Base-by-base conservation (phyloP, 2,888 invertebrate species). In the Tridacna gigas region DNA sequence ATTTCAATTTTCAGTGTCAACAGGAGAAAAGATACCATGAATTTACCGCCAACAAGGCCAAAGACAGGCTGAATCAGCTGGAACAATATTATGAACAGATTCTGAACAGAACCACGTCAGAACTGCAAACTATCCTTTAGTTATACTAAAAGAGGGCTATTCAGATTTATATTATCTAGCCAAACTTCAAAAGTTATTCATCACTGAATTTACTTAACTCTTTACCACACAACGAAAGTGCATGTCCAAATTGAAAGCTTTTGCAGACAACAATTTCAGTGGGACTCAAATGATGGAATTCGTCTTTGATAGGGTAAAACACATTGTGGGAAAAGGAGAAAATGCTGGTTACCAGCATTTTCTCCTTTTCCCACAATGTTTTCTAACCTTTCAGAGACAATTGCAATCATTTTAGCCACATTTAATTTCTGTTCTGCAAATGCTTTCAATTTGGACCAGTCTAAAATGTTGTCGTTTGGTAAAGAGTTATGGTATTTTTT, bases 11-110 rank as follows among this genome's bases (percentile, higher is more conserved):
- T 13, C 76, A 93, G 93, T 86, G 89, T 0, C 91, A 92, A 74
- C 93, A 93, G 74, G 93, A 93, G 83, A 89, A 86, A 77, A 90
- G 86, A 0, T 93, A 93, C 84, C 92, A 91, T 77, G 92, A 92
- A 77, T 92, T 91, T 82, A 79, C 90, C 63, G 89, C 91, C 0
- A 90, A 76, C 60, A 93, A 92, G 79, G 89, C 91, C 56, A 93
- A 90, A 77, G 93, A 93, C 26, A 86, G 89, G 78, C 86, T 89
- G 13, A 79, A 79, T 7, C 91, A 93, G 76, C 83, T 93, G 69
- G 92, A 93, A 79, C 90, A 92, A 79, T 93, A 92, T 80, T 93
- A 93, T 79, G 93, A 93, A 82, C 91, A 92, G 73, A 86, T 93
- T 45, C 79, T 93, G 20, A 82, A 89, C n/a, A 84, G 90, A 37